Evolutionary conservation across 2,797 vertebrate genomes (phyloP).

Genomic region (Rhinoraja longicauda): DNA sequence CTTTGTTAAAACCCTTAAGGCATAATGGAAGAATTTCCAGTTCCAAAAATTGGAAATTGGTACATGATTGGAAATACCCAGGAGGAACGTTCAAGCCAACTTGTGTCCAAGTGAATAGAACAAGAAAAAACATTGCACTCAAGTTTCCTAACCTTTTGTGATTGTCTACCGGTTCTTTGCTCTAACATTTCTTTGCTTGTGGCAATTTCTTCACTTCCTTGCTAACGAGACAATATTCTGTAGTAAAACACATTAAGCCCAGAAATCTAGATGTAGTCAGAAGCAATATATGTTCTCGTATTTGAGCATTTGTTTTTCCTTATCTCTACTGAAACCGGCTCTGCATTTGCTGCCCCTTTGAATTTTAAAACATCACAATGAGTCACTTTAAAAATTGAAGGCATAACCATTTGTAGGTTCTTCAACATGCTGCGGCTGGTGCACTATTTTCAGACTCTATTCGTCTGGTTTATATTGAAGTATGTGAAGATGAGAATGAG

Average conservation of each 20-base stretch:
- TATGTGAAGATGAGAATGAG: no score
- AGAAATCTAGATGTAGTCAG: not conserved
- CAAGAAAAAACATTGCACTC: not conserved
- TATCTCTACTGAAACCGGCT: not conserved
- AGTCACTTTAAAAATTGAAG: not conserved
- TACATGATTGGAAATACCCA: not conserved
- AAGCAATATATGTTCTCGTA: not conserved
- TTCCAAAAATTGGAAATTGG: not conserved
- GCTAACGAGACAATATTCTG: not conserved
- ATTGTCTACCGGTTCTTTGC: not conserved
- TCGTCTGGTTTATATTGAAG: not conserved
- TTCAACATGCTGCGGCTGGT: not conserved
- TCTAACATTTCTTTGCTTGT: not conserved
- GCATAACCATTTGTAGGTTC: not conserved
- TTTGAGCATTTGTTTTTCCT: not conserved
- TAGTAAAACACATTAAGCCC: not conserved
- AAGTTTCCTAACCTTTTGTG: not conserved
- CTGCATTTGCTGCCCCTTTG: not conserved
- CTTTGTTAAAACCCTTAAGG: not conserved
- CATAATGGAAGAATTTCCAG: not conserved
- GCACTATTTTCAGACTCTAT: not conserved
- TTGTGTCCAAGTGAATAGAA: not conserved
- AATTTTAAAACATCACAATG: not conserved
- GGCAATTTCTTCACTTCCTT: not conserved
- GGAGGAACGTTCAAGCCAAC: not conserved